Evolutionary conservation across 2,113 vertebrate genomes (phyloP), one percentile per base, ranked within the genome.

Genomic region (Hypanus sabinus): DNA sequence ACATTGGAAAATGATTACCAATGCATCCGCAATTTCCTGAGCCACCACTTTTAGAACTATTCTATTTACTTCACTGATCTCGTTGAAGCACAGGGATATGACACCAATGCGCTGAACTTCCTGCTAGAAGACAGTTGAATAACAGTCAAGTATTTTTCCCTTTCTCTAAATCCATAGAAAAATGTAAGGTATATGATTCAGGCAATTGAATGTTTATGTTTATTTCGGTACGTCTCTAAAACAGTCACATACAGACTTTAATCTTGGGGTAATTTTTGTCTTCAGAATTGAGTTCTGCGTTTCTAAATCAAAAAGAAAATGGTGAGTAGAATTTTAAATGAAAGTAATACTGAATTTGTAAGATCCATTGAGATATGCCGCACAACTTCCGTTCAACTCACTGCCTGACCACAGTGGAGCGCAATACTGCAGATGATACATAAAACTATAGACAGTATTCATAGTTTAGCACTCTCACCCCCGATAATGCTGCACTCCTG

Each of bases 271-370:
- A 5, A 3, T 81, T 81, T 46, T 36, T 81, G 79, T 16, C 46
- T 81, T 81, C 79, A 81, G 79, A 81, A 81, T 38, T 81, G 38
- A 46, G 16, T 14, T 38, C 36, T 81, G 79, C 79, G 20, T 46
- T 81, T 81, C 33, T 81, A 81, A 81, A 20, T 81, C 79, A 81
- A 81, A 81, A 46, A 46, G 36, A 81, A 81, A 81, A 81, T 46
- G 79, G 79, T 81, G 79, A 81, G 79, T 46, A 46, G 76, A 79
- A 79, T 79, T 33, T 5, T 46, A 46, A 33, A 79, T 33, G 16
- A 14, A 79, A 14, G 4, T 14, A 0, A 77, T 20, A 18, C 20
- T 70, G 68, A 70, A 70, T 70, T 14, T 70, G 16, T 20, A 12
- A 18, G 5, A 5, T 14, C 71, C 16, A 14, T 5, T 68, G 65